Evolutionary conservation across 2,113 vertebrate genomes (phyloP).

Genomic region (Onychostoma macrolepis): DNA sequence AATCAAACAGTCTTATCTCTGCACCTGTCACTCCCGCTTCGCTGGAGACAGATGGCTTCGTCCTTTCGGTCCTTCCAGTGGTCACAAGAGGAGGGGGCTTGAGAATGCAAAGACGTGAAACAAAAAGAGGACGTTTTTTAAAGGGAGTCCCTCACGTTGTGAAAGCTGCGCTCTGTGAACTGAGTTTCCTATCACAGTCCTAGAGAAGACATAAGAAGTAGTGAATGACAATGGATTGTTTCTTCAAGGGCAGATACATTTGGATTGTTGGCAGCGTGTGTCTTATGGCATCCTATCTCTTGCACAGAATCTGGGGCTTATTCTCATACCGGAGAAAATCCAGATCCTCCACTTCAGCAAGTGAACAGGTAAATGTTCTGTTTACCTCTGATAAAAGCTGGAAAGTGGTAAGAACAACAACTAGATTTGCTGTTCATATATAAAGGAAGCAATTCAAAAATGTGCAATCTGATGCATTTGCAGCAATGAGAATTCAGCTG

Average conservation of each 20-base stretch:
- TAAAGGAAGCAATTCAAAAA: background rate
- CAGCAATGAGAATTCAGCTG: background rate
- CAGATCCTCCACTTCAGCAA: conserved; percentile 68
- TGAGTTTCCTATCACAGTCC: background rate
- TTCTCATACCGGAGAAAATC: conserved; percentile 75
- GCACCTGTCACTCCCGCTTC: conserved; percentile 87
- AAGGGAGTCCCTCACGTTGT: background rate
- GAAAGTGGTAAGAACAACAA: background rate
- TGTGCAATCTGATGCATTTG: background rate
- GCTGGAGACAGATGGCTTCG: conserved; percentile 67
- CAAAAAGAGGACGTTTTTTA: conserved; percentile 43
- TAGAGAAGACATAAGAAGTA: background rate
- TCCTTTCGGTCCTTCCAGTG: conserved; percentile 67
- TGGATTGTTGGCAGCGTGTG: conserved; percentile 84
- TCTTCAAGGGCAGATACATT: conserved; percentile 75
- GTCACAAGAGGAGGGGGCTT: conserved; percentile 45
- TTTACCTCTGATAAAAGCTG: background rate
- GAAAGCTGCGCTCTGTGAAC: conserved; percentile 43
- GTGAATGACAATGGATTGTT: conserved; percentile 67
- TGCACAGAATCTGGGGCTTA: conserved; percentile 77
- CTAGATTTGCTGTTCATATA: background rate
- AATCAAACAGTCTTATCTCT: conserved; percentile 52
- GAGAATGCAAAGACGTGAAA: conserved; percentile 46
- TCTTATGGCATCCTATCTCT: conserved; percentile 80
- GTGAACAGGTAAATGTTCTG: conserved; percentile 78